These are phyloP conservation scores for Meteorus sp. DNA, from an alignment of 1,140 invertebrate genomes.

Conservation along the genomic window DNA sequence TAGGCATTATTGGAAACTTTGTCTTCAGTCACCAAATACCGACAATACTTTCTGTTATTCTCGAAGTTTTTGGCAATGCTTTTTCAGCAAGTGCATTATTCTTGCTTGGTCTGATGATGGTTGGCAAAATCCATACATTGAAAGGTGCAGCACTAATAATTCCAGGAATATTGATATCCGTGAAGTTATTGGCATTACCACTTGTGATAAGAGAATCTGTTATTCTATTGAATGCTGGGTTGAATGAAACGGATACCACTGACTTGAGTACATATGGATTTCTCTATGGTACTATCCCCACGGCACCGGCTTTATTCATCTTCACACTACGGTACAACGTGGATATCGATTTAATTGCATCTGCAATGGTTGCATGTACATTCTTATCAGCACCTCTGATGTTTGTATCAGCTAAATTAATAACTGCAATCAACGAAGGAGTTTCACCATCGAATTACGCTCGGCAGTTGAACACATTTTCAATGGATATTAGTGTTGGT, in stretches of 20 bases:
- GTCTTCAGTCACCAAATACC: constrained; percentile 79
- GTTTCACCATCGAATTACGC: constrained; percentile 71
- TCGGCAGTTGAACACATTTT: constrained; percentile 74
- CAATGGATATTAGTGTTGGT: constrained; percentile 81
- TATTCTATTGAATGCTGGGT: constrained; percentile 71
- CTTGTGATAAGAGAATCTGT: constrained; percentile 85
- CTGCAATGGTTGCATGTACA: constrained; percentile 90
- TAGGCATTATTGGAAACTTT: constrained; percentile 87
- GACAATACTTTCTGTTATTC: constrained; percentile 70
- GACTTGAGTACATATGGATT: constrained; percentile 91
- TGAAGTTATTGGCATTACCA: constrained; percentile 88
- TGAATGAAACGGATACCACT: constrained; percentile 70
- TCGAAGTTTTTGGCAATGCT: constrained; percentile 81
- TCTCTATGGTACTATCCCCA: constrained; percentile 93
- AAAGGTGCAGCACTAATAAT: constrained; percentile 76
- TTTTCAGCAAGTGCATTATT: constrained; percentile 92
- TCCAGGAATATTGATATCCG: constrained; percentile 83
- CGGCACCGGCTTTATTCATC: constrained; percentile 92
- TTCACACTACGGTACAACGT: constrained; percentile 87
- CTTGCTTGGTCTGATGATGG: constrained; percentile 87
- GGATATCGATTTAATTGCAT: constrained; percentile 87
- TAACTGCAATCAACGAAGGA: constrained; percentile 69
- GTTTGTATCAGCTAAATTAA: constrained; percentile 93
- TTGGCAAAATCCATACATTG: constrained; percentile 82
- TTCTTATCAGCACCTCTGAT: constrained; percentile 92